Base-by-base conservation (phyloP, 1,140 invertebrate genomes). In the Apis laboriosa region DNA sequence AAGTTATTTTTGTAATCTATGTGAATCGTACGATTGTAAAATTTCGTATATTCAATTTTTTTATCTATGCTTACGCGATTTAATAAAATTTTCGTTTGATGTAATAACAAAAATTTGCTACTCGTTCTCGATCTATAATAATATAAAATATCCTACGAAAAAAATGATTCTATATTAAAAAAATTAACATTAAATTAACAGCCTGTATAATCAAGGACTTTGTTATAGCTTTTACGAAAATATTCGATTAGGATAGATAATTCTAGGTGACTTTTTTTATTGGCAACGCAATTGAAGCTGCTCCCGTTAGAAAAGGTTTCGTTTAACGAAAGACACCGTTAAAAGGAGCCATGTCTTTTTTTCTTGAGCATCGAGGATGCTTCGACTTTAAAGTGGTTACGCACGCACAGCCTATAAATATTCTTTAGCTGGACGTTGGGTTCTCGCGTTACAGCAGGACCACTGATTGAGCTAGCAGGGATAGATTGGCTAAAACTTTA, bases 401-500 rank as follows among this genome's bases (percentile, higher is more conserved):
- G 78, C 58, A 75, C 72, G 77, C 58, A 72, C 79, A 49, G 73
- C 64, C 83, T 84, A 84, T 84, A 84, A 84, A 84, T 84, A 84
- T 84, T 84, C 83, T 84, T 84, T 84, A 84, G 78, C 83, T 81
- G 83, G 72, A 84, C 83, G 83, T 82, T 68, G 58, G 83, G 79
- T 84, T 84, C 83, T 84, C 83, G 78, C 83, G 66, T 84, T 84
- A 84, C 83, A 84, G 78, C 60, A 81, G 83, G 73, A 81, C 73
- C 63, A 76, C 66, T 58, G 72, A 84, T 81, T 19, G 64, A 84
- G 61, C 77, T 34, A 60, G 63, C 34, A 28, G 3, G 5, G 21
- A 49, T 70, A 75, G 72, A 66, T 84, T 5, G n/a, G 19, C 55
- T 13, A 9, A 83, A 77, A 68, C 17, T 84, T 84, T 73, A 79